A percentile compares a stretch with the other conserved stretches of the same genome.
These are phyloP conservation scores for Oncorhynchus masou DNA, from an alignment of 2,113 vertebrate genomes.

Conservation along the genomic window DNA sequence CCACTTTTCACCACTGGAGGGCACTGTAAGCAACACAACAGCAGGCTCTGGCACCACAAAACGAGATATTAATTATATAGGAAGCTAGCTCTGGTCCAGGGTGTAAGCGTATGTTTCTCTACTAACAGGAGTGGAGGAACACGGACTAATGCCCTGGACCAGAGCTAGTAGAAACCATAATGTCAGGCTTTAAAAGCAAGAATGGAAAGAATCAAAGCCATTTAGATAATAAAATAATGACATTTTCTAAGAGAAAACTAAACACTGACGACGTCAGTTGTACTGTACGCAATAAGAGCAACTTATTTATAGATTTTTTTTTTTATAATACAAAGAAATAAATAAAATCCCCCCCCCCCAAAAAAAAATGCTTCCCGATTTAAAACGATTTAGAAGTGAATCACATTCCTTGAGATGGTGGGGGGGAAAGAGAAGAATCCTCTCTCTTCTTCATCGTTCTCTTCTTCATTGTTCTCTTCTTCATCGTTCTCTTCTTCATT, in stretches of 20 bases:
- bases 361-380: conserved; percentile 13
- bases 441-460: neutral
- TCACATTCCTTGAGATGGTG: conserved; percentile 37
- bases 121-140: too few species aligned
- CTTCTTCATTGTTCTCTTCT: too few species aligned
- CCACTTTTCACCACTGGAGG: conserved; percentile 76
- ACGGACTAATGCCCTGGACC: too few species aligned
- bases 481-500: too few species aligned
- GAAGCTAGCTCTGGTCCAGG: too few species aligned
- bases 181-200: conserved; percentile 56
- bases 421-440: conserved; percentile 11
- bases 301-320: conserved; percentile 70
- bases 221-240: conserved; percentile 67
- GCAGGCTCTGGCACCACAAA: conserved; percentile 74
- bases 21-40: conserved; percentile 77
- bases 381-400: too few species aligned
- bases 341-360: conserved; percentile 55
- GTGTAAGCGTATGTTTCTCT: too few species aligned
- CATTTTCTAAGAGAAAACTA: conserved; percentile 63
- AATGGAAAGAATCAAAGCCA: conserved; percentile 60
- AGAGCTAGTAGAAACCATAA: conserved; percentile 44
- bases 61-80: conserved; percentile 58
- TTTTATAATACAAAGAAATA: conserved; percentile 77
- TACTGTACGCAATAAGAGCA: conserved; percentile 70
- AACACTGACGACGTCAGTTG: conserved; percentile 64